These are phyloP conservation scores for Sceliomorpha sp. DNA, from an alignment of 2,888 invertebrate genomes.

Conservation along the genomic window DNA sequence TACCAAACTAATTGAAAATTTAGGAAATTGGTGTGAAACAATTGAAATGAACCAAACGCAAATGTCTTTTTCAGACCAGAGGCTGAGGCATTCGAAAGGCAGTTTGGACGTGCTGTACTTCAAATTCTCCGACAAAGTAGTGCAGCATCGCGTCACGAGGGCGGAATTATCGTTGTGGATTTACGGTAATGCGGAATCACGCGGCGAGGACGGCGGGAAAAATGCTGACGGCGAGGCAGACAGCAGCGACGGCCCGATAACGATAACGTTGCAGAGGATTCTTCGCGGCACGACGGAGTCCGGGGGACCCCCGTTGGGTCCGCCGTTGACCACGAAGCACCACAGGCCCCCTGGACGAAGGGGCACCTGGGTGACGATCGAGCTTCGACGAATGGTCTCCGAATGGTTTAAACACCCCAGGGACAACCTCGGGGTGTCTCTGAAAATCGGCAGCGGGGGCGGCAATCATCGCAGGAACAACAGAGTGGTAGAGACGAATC, in stretches of 20 bases:
- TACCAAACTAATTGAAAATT: no score
- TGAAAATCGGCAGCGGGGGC: constrained; percentile 83
- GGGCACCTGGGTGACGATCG: constrained; percentile 88
- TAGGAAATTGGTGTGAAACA: no score
- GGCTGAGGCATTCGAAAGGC: constrained; percentile 85
- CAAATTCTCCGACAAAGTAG: constrained; percentile 86
- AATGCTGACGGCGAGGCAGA: constrained; percentile 72
- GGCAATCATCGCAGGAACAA: constrained; percentile 81
- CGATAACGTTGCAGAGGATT: constrained; percentile 81
- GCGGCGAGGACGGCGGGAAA: constrained; percentile 60
- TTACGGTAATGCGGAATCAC: constrained; percentile 76
- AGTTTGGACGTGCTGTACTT: constrained; percentile 87
- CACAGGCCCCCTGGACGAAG: constrained; percentile 76
- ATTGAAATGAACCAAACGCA: no score
- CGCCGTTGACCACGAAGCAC: constrained; percentile 74
- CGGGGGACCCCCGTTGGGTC: constrained; percentile 71
- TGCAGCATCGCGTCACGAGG: constrained; percentile 86
- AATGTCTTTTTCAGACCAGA: constrained; percentile 86
- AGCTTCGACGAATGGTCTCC: constrained; percentile 87
- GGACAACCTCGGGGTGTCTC: constrained; percentile 88
- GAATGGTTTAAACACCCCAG: constrained; percentile 89
- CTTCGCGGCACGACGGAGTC: constrained; percentile 80
- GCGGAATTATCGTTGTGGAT: constrained; percentile 87
- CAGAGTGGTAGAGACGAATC: constrained; percentile 85
- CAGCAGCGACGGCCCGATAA: constrained; percentile 71